Conservation (phyloP, 2,888 invertebrate species). For the Lasioglossum calceatum region DNA sequence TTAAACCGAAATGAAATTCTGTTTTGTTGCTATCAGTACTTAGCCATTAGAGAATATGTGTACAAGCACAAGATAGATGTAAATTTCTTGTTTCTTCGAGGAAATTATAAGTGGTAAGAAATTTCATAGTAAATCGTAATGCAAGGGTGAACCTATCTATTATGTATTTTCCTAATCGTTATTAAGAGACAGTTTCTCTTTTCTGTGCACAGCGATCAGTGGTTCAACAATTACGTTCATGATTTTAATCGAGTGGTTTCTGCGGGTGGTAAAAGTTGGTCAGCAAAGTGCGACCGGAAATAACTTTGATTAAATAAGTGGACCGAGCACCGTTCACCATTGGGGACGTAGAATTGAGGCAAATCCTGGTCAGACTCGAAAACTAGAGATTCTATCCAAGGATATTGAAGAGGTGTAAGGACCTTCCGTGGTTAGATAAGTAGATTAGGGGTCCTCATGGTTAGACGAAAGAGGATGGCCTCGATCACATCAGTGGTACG, state of each 20-base stretch:
- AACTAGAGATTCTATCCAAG: neutral
- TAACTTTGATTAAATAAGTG: neutral
- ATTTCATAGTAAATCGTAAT: neutral
- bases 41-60: neutral
- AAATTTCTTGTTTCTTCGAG: neutral
- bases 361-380: neutral
- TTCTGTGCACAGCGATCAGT: neutral
- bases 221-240: neutral
- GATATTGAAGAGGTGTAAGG: neutral
- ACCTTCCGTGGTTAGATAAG: neutral
- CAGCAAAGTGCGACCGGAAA: neutral
- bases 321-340: neutral
- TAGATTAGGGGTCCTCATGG: slow-evolving; percentile 7
- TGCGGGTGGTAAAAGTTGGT: neutral
- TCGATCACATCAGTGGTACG: neutral
- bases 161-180: neutral
- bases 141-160: neutral
- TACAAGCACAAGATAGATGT: neutral
- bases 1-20: neutral
- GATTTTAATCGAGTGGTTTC: neutral
- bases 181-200: neutral
- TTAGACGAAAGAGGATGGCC: neutral
- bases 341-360: neutral
- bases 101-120: neutral
- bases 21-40: neutral